Evolutionary conservation across 2,888 invertebrate genomes (phyloP).

Genomic region (Mesorhabditis spiculigera): DNA sequence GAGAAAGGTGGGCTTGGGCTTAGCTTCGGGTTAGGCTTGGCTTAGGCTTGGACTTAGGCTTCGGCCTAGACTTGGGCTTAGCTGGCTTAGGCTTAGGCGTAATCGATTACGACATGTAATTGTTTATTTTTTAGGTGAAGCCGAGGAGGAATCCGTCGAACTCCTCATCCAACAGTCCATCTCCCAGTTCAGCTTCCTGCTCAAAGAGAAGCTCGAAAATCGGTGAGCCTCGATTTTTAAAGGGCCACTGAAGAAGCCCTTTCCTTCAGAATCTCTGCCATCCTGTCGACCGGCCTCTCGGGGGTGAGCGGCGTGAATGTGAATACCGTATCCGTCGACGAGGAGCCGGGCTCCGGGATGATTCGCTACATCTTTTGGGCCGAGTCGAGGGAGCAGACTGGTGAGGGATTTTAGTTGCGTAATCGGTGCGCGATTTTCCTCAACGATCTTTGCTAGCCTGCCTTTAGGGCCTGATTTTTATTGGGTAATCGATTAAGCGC

Average conservation of each 20-base stretch:
- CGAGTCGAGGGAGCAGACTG: conserved; percentile 14
- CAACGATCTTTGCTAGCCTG: too few species aligned
- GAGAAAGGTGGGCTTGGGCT: background rate
- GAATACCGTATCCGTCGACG: conserved; percentile 15
- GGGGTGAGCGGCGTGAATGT: conserved; percentile 16
- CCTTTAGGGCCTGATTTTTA: too few species aligned
- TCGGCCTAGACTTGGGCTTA: background rate
- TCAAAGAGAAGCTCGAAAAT: conserved; percentile 19
- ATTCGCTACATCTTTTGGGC: conserved; percentile 17
- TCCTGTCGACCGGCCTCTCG: conserved; percentile 18
- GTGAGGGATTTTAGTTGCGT: conserved; percentile 9
- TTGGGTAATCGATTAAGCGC: too few species aligned
- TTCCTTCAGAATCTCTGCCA: conserved; percentile 17
- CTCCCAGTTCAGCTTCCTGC: conserved; percentile 15
- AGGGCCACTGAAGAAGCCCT: too few species aligned
- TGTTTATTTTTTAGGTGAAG: conserved; percentile 13
- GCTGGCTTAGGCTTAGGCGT: background rate
- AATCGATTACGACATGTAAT: background rate
- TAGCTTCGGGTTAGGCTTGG: too few species aligned
- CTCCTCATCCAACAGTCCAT: conserved; percentile 13
- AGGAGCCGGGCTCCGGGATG: conserved; percentile 16
- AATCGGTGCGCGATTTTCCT: background rate
- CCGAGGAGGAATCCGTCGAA: conserved; percentile 28
- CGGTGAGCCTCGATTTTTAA: background rate
- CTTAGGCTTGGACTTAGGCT: background rate